Percentiles rank a stretch among this genome's conserved stretches.
Conservation (phyloP, 2,797 vertebrate genomes). For the Emys orbicularis region DNA sequence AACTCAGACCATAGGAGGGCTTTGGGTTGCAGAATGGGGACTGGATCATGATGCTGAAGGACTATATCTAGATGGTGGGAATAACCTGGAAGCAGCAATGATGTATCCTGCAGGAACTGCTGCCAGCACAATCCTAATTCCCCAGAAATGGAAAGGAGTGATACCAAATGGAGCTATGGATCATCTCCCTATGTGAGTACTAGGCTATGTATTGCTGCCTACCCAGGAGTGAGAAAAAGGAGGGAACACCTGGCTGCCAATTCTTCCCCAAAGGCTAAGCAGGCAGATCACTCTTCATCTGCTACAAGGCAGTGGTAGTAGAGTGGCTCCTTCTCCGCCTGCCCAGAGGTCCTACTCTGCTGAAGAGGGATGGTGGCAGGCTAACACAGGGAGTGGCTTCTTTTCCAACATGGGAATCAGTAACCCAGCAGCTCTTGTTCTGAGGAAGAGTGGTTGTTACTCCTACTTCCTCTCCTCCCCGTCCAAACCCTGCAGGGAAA, state of each 20-base stretch:
- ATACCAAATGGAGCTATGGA: not conserved
- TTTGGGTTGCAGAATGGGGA: not conserved
- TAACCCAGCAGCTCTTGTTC: accelerated
- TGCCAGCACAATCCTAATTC: not conserved
- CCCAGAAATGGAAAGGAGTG: not conserved
- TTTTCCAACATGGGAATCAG: not conserved
- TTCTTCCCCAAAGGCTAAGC: not conserved
- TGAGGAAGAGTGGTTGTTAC: not conserved
- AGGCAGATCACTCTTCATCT: not conserved
- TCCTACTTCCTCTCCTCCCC: not conserved
- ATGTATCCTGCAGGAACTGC: not conserved
- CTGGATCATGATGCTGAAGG: not conserved
- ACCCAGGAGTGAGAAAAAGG: not conserved
- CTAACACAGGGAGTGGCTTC: not conserved
- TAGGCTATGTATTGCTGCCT: not conserved
- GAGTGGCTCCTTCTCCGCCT: not conserved
- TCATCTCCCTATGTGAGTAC: not conserved
- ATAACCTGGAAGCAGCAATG: not conserved
- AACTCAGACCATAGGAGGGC: not conserved
- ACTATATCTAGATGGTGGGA: not conserved
- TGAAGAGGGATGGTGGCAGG: not conserved
- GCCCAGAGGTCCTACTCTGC: not conserved
- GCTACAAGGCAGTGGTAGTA: not conserved
- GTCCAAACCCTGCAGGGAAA: not conserved
- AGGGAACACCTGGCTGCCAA: not conserved